Conservation (phyloP, 2,113 vertebrate genomes). For the Tylochromis polylepis region DNA sequence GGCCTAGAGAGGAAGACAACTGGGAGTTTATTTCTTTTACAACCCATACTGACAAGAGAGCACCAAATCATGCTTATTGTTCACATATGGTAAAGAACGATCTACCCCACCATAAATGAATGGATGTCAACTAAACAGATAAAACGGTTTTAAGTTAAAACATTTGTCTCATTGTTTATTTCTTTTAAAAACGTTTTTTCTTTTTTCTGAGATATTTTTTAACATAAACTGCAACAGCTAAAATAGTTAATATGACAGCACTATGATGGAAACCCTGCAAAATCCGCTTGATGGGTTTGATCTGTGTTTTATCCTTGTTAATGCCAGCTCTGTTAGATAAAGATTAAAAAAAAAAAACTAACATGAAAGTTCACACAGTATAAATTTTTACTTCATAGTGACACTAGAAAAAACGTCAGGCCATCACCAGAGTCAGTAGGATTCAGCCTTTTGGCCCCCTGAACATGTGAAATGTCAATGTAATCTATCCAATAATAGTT, state of each 20-base stretch:
- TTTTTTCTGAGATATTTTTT: not conserved
- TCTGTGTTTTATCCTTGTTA: not conserved
- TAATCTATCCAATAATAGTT: not conserved
- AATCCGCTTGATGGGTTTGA: not conserved
- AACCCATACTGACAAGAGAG: not conserved
- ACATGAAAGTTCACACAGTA: not conserved
- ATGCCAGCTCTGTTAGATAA: not conserved
- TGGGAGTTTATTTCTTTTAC: not conserved
- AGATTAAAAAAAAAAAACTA: not conserved
- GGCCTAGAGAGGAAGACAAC: not conserved
- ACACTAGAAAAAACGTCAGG: not conserved
- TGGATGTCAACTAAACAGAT: not conserved
- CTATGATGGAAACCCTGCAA: not conserved
- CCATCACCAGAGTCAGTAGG: not conserved
- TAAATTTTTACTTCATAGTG: not conserved
- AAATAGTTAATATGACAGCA: not conserved
- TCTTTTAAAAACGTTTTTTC: not conserved
- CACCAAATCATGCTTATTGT: not conserved
- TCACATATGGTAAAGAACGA: not conserved
- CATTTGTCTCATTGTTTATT: not conserved
- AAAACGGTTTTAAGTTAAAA: not conserved
- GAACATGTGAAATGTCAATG: not conserved
- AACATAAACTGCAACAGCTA: not conserved
- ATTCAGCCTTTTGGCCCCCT: not conserved
- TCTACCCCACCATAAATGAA: not conserved